Base-by-base conservation (phyloP, 2,888 invertebrate genomes). In the Athalia circularis region DNA sequence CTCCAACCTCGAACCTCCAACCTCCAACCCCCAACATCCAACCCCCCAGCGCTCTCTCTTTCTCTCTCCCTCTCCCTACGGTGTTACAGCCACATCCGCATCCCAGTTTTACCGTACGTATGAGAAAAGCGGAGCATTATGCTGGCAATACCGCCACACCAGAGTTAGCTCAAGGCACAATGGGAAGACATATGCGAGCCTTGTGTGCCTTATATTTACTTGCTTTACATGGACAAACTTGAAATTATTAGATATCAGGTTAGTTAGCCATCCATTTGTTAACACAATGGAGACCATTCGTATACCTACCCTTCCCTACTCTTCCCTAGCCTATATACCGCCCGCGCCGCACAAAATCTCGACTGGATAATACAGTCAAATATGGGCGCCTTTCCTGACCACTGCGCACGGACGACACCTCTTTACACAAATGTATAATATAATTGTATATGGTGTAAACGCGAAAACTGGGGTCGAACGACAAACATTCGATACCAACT, bases 201-300 rank as follows among this genome's bases (percentile, higher is more conserved):
- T 57, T 72, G 72, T 72, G 72, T 72, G 45, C 70, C 72, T 72
- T 59, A 72, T 72, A 72, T 72, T 72, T 72, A 72, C 72, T 72
- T 72, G 72, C 72, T 72, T 72, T 72, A 72, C 72, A 72, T 59
- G 57, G 72, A 72, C 57, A 72, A 59, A 72, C 72, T 72, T 47
- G 72, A 72, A 72, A 72, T 72, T 72, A 72, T 72, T 72, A 59
- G 72, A 72, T 59, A 59, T 72, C 52, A 59, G 72, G 72, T 72
- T 57, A 72, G 72, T 72, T 72, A 72, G 72, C 57, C 72, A 72
- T 72, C 70, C 70, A 59, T 72, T 72, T 72, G 59, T 59, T 45
- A 11, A 57, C 57, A 72, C 72, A 72, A 72, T 72, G 72, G 62
- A 29, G 57, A 72, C 72, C 59, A 47, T 70, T 50, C 15, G 29